Base-by-base conservation (phyloP, 2,888 invertebrate genomes). In the Homarus gammarus region DNA sequence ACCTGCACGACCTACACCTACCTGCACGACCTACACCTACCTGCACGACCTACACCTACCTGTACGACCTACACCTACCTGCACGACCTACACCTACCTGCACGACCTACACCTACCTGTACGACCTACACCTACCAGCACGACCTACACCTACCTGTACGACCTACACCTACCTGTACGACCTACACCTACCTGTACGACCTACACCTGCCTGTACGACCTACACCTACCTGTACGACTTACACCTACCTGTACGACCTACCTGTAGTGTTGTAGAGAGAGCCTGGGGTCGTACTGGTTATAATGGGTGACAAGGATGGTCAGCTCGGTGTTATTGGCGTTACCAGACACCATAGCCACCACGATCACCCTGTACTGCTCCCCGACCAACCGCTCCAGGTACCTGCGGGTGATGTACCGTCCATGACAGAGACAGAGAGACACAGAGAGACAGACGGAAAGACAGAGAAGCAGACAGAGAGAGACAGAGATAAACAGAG, bases 191-290 rank as follows among this genome's bases (percentile, higher is more conserved):
- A 10, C 6, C 8, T 22, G n/a, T 10, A 10, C 8, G 68, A 68
- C 12, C 12, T 15, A 10, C 12, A 68, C 31, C 31, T 68, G n/a
- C n/a, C 27, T 15, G 61, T 22, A 68, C 18, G 31, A 68, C 68
- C n/a, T 49, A 49, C 44, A 68, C n/a, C 68, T 31, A 68, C 68
- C 68, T 68, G 31, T 22, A 68, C 12, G 6, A 18, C 31, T 10
- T 8, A 18, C 8, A 22, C 12, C 12, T 27, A 10, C 6, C 8
- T 70, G 15, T 8, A 27, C 18, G 27, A 22, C 81, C 72, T 64
- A 87, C 87, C 82, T 87, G 82, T 87, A 87, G 22, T 56, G 56
- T 22, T 79, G 78, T 8, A 70, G 64, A 22, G 44, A 10, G 64
- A 87, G 40, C 56, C 22, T 44, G 2, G 87, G 87, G 18, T n/a